Evolutionary conservation across 2,113 vertebrate genomes (phyloP).

Genomic region (Corydoras sp.): DNA sequence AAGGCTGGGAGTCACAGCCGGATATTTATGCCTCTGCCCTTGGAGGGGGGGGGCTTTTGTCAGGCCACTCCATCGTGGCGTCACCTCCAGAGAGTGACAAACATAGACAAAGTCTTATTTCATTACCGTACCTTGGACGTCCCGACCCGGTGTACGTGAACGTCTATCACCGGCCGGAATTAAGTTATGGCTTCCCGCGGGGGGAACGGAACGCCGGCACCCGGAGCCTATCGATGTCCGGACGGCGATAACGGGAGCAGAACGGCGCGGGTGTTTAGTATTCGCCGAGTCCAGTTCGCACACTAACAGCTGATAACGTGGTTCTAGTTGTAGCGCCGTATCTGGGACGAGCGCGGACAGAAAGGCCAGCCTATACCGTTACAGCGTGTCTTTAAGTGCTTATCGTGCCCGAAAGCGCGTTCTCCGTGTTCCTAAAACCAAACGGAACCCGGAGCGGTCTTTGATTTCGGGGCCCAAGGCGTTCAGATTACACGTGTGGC

Average conservation of each 20-base stretch:
- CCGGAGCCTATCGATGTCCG: constrained; percentile 20
- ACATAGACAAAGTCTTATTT: constrained; percentile 54
- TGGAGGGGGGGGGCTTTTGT: constrained; percentile 54
- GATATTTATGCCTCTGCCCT: constrained; percentile 69
- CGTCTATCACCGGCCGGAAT: constrained; percentile 40
- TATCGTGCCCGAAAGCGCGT: constrained; percentile 20
- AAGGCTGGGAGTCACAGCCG: constrained; percentile 49
- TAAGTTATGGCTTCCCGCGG: constrained; percentile 29
- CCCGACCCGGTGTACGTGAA: constrained; percentile 46
- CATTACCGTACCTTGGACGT: constrained; percentile 59
- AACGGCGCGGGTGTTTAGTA: constrained; percentile 34
- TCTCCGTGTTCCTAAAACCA: too few species aligned
- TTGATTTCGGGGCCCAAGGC: too few species aligned
- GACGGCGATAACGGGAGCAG: constrained; percentile 28
- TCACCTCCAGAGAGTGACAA: constrained; percentile 60
- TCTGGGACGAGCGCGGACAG: constrained; percentile 26
- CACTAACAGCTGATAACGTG: constrained; percentile 40
- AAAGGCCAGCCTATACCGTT: constrained; percentile 37
- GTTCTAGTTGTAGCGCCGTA: constrained; percentile 42
- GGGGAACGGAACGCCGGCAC: constrained; percentile 19
- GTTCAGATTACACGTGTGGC: too few species aligned
- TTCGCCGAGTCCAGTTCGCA: constrained; percentile 23
- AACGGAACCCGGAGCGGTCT: too few species aligned
- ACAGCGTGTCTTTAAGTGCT: constrained; percentile 45
- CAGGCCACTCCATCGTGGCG: constrained; percentile 57